Conservation (phyloP, 2,113 vertebrate genomes). For the Callipepla californica region DNA sequence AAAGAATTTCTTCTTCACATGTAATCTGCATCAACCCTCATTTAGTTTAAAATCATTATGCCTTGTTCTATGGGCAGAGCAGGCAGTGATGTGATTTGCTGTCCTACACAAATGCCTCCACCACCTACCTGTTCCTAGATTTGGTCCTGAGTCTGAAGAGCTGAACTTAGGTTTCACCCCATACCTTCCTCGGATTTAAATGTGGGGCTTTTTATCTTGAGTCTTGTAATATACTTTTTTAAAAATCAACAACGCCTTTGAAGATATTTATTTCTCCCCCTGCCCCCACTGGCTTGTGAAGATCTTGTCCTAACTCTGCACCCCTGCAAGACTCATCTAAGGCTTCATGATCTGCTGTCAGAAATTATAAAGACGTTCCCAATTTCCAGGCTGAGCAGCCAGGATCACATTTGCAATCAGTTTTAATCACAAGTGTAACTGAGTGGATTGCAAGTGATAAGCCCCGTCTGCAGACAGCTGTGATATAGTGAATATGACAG, state of each 20-base stretch:
- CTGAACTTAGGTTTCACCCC: background rate
- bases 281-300: accelerated
- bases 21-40: background rate
- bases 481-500: constrained; percentile 66
- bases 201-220: background rate
- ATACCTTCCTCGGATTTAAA: background rate
- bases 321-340: constrained; percentile 12
- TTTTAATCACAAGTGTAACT: constrained; percentile 73
- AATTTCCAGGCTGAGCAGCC: constrained; percentile 58
- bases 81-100: background rate
- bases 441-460: constrained; percentile 52
- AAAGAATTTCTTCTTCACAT: background rate
- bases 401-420: constrained; percentile 66
- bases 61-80: background rate
- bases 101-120: background rate
- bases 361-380: constrained; percentile 54
- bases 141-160: background rate
- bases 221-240: accelerated
- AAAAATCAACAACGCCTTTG: background rate
- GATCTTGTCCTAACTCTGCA: background rate
- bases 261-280: background rate
- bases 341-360: constrained; percentile 52
- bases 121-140: background rate
- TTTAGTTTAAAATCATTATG: background rate
- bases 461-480: constrained; percentile 49